phyloP scores from a whole-genome alignment of 2,888 invertebrate genomes.

The Zele albiditarsus region DNA sequence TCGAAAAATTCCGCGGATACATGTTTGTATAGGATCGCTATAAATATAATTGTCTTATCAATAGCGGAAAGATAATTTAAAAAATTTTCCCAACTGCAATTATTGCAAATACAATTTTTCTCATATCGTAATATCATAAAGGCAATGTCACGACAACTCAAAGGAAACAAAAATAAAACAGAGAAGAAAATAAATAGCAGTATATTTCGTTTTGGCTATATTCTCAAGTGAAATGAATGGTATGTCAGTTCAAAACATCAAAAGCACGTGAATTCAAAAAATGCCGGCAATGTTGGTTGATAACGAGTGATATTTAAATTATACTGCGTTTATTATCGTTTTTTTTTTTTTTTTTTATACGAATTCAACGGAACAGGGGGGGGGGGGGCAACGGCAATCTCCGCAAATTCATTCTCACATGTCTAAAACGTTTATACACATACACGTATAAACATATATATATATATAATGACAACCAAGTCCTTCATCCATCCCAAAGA shows the following conservation, averaged over 20 bases:
- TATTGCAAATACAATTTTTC: no score
- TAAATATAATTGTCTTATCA: no score
- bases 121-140: background rate
- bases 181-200: background rate
- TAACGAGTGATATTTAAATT: constrained; percentile 11
- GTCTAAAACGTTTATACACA: background rate
- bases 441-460: background rate
- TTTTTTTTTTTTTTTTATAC: background rate
- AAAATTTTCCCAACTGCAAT: no score
- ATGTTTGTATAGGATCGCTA: no score
- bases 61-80: no score
- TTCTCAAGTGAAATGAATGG: background rate
- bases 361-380: constrained; percentile 9
- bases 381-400: background rate
- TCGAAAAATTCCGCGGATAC: no score
- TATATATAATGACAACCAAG: background rate
- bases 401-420: background rate
- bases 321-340: constrained; percentile 12
- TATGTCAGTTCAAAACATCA: background rate
- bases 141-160: background rate
- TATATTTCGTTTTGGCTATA: background rate
- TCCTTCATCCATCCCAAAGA: constrained; percentile 14
- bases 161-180: background rate
- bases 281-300: constrained; percentile 11
- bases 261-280: constrained; percentile 1